Percentiles rank a stretch among this genome's conserved stretches.
phyloP scores from a whole-genome alignment of 2,888 invertebrate species.

The Agrochola litura region DNA sequence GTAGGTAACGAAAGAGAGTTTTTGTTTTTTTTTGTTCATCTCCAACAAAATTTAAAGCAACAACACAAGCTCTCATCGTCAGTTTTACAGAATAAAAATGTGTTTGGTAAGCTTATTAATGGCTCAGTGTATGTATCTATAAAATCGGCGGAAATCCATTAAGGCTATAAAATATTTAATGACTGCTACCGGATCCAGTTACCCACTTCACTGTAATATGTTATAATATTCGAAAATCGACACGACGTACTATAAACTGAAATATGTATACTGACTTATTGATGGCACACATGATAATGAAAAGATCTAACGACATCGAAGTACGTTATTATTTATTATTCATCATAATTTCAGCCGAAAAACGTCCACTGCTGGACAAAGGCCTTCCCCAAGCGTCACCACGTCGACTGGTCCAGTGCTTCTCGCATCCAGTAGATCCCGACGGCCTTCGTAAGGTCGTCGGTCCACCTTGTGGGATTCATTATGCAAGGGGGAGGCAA shows the following conservation, averaged over 20 bases:
- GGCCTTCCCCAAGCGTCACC: not conserved
- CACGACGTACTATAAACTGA: not conserved
- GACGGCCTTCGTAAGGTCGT: not conserved
- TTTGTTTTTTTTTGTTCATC: not conserved
- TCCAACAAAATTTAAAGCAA: not conserved
- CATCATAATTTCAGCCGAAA: not conserved
- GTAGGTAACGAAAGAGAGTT: not conserved
- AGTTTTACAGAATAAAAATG: slow-evolving; percentile 12
- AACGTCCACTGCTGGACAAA: not conserved
- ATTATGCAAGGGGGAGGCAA: not conserved
- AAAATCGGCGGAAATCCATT: slow-evolving; percentile 51
- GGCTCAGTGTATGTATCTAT: slow-evolving; percentile 20
- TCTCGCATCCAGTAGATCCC: not conserved
- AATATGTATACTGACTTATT: not conserved
- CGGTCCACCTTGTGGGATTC: not conserved
- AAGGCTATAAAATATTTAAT: slow-evolving; percentile 55
- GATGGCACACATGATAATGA: not conserved
- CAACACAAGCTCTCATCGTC: not conserved
- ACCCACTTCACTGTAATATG: slow-evolving; percentile 28
- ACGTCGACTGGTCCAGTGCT: not conserved
- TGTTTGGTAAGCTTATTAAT: slow-evolving; percentile 40
- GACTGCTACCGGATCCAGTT: slow-evolving; percentile 34
- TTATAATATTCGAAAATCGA: slow-evolving; percentile 33
- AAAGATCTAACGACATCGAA: not conserved
- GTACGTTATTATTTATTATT: not conserved